Evolutionary conservation across 2,888 invertebrate genomes (phyloP), one percentile per base, ranked within the genome.

Genomic region (Acanthosepion esculentum): DNA sequence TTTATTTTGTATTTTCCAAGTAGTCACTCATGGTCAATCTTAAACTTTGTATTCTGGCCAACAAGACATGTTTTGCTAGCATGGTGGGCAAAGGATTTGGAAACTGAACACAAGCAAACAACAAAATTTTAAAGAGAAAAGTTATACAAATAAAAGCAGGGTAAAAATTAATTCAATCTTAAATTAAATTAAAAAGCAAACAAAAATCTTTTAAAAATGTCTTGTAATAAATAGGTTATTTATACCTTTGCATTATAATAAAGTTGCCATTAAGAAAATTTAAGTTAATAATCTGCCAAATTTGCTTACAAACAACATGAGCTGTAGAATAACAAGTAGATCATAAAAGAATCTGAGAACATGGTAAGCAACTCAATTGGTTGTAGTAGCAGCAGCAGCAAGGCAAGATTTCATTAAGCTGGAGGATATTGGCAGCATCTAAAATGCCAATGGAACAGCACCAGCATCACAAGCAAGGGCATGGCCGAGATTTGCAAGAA

Each of bases 81-180:
- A 78, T 78, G 78, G 78, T n/a, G n/a, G 78, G 78, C 78, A 78
- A 78, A 78, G n/a, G n/a, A 78, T 78, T 78, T 78, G n/a, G 78
- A 78, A 78, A 78, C 78, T 78, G 78, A 78, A 78, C 78, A 78
- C 78, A 78, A 78, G 78, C 78, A 78, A 78, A 78, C n/a, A n/a
- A 78, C n/a, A n/a, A 78, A n/a, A 33, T 15, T 78, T 78, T 78
- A n/a, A 78, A n/a, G 15, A 78, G 18, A 78, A 78, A 4, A 33
- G 4, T 8, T 78, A n/a, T 15, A n/a, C 33, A 78, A 15, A 33
- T n/a, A 33, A 78, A n/a, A 12, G 78, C n/a, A 78, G n/a, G 78
- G 4, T 78, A 78, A 78, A 15, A n/a, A 33, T 6, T 15, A 15
- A n/a, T n/a, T 23, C 12, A n/a, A 78, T 78, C 15, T n/a, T 33